These are phyloP conservation scores for Rissa tridactyla DNA, from an alignment of 2,113 vertebrate species.

Conservation along the genomic window DNA sequence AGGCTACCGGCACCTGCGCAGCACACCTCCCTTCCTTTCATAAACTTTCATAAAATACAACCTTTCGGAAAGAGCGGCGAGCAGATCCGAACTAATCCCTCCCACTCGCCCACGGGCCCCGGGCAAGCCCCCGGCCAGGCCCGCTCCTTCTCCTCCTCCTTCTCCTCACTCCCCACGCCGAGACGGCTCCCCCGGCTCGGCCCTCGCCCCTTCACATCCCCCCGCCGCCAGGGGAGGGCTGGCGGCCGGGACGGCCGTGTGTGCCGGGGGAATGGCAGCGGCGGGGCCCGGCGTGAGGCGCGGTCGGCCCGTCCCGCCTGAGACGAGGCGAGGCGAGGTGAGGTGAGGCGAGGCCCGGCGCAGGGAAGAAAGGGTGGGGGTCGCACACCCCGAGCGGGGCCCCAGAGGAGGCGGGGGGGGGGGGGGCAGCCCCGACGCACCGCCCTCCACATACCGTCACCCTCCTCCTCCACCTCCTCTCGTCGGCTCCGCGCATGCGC, in stretches of 20 bases:
- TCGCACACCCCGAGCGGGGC: not conserved
- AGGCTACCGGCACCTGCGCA: not conserved
- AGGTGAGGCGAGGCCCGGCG: too few species aligned
- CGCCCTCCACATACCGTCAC: not conserved
- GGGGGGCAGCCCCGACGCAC: not conserved
- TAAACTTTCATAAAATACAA: not conserved
- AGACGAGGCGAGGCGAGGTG: fast-evolving
- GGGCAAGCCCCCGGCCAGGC: not conserved
- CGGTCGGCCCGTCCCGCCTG: not conserved
- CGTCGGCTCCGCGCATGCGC: not conserved
- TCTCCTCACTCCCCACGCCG: not conserved
- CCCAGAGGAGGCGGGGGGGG: too few species aligned
- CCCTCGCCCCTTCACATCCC: not conserved
- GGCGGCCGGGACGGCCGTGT: too few species aligned
- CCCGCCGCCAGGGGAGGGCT: not conserved
- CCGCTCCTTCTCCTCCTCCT: not conserved
- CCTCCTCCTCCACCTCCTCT: not conserved
- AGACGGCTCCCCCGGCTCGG: too few species aligned
- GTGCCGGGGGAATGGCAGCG: not conserved
- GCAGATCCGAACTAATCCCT: fast-evolving
- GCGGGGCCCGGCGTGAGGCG: too few species aligned
- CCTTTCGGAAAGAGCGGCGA: too few species aligned
- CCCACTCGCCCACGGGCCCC: not conserved
- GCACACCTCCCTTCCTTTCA: not conserved
- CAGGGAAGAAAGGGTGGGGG: not conserved